Conservation (phyloP, 2,888 invertebrate genomes). For the Schizotus pectinicornis region DNA sequence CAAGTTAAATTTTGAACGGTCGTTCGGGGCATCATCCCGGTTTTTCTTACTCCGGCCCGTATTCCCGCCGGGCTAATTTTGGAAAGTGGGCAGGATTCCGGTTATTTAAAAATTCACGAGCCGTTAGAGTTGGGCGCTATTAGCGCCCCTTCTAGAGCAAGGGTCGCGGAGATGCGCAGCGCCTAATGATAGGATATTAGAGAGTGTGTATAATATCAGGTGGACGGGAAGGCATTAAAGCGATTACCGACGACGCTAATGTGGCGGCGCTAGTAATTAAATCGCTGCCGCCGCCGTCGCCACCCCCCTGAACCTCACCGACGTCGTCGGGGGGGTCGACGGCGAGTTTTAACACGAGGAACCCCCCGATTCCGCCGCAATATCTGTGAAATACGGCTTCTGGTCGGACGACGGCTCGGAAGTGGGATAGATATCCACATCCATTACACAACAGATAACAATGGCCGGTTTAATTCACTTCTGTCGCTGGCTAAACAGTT, state of each 20-base stretch:
- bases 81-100: conserved; percentile 18
- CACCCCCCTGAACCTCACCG: background rate
- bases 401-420: conserved; percentile 48
- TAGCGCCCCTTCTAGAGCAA: background rate
- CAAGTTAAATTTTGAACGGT: no score
- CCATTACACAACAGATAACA: conserved; percentile 57
- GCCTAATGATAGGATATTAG: conserved; percentile 30
- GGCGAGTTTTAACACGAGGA: conserved; percentile 18
- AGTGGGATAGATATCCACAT: conserved; percentile 54
- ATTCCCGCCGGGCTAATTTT: conserved; percentile 18
- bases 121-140: conserved; percentile 6
- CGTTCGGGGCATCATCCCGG: no score
- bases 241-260: conserved; percentile 37
- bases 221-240: conserved; percentile 36
- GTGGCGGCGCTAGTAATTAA: conserved; percentile 35
- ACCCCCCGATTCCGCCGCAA: conserved; percentile 33
- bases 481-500: conserved; percentile 55
- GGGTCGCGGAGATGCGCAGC: conserved; percentile 15
- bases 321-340: background rate
- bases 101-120: conserved; percentile 25
- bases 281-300: conserved; percentile 18
- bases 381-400: conserved; percentile 53
- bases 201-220: conserved; percentile 34
- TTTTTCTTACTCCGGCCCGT: no score
- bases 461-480: conserved; percentile 56